A percentile compares a stretch with the other conserved stretches of the same genome.
Evolutionary conservation across 2,888 invertebrate genomes (phyloP).

Genomic region (Eupithecia pulchellata): DNA sequence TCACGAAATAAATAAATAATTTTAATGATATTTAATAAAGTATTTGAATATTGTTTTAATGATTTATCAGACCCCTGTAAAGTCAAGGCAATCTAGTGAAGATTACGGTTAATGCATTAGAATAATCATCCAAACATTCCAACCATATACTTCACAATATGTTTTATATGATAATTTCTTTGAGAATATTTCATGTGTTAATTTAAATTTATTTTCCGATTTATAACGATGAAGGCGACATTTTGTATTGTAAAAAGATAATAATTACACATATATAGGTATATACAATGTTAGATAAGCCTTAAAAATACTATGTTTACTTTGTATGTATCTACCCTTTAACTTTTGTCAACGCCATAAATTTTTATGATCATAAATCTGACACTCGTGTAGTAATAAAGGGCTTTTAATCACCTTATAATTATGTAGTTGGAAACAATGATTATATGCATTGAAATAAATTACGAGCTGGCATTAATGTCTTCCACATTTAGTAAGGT

Average conservation of each 20-base stretch:
- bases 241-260: background rate
- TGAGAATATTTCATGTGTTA: no score
- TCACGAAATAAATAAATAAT: background rate
- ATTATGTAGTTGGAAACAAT: background rate
- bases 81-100: background rate
- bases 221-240: background rate
- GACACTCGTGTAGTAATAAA: background rate
- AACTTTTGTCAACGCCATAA: slow-evolving; percentile 1
- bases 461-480: background rate
- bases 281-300: background rate
- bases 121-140: background rate
- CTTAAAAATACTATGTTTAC: background rate
- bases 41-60: background rate
- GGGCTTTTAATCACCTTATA: background rate
- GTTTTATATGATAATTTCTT: no score
- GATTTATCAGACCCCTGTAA: background rate
- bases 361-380: background rate
- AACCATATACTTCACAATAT: background rate
- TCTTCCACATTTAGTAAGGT: background rate
- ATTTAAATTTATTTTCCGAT: no score
- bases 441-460: background rate
- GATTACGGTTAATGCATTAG: background rate
- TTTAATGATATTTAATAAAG: background rate
- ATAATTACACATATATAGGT: background rate
- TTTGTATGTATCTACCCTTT: background rate